Evolutionary conservation across 1,140 invertebrate species (phyloP).

Genomic region (Drosophila grimshawi): DNA sequence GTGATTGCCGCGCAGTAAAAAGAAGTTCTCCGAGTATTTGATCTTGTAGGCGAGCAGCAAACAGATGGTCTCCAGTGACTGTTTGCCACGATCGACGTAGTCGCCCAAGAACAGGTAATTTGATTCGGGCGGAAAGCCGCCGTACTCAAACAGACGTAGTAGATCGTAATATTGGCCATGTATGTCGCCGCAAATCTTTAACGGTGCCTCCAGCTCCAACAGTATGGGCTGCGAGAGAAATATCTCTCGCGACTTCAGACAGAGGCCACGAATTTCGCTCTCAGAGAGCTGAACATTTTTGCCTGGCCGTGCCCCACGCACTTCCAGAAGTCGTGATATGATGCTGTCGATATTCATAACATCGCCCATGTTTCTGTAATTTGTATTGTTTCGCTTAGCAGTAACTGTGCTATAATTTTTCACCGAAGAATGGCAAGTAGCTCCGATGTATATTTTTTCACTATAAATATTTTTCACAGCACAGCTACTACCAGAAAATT

Average conservation of each 20-base stretch:
- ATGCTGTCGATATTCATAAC: constrained; percentile 84
- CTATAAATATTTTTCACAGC: constrained; percentile 75
- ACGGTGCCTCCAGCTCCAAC: constrained; percentile 98
- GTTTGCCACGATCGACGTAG: constrained; percentile 94
- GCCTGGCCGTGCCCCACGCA: constrained; percentile 85
- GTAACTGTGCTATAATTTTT: constrained; percentile 48
- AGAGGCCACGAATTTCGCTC: constrained; percentile 97
- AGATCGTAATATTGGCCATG: constrained; percentile 99
- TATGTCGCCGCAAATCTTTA: constrained; percentile 99
- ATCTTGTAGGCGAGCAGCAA: constrained; percentile 98
- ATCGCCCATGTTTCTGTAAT: constrained; percentile 78
- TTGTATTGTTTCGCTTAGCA: constrained; percentile 56
- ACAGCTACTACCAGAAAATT: constrained; percentile 68
- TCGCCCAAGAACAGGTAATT: constrained; percentile 99
- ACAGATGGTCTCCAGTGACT: constrained; percentile 96
- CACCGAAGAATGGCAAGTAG: constrained; percentile 60
- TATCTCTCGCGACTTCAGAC: constrained; percentile 98
- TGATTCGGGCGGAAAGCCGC: constrained; percentile 99
- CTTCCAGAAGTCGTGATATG: constrained; percentile 81
- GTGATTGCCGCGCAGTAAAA: constrained; percentile 93
- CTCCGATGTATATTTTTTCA: constrained; percentile 62
- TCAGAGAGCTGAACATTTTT: constrained; percentile 99
- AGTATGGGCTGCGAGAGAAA: constrained; percentile 99
- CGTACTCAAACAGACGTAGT: constrained; percentile 99
- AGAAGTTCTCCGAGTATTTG: constrained; percentile 96